Conservation (phyloP, 2,113 vertebrate species). For the Aramus guarauna region DNA sequence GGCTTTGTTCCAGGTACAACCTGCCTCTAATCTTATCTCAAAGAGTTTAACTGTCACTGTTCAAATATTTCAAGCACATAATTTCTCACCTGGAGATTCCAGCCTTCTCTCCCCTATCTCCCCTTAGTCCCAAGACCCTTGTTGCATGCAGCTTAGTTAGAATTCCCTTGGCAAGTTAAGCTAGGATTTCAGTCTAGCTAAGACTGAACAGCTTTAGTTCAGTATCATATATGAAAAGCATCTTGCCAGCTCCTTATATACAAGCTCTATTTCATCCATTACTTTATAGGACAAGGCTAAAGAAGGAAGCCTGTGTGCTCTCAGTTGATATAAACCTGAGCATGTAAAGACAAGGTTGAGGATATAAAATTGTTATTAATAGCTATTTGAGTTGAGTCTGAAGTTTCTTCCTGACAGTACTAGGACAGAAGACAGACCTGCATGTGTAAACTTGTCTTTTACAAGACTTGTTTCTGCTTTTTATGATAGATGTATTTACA, state of each 20-base stretch:
- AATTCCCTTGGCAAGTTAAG: background rate
- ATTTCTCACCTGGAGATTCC: background rate
- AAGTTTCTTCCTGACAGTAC: background rate
- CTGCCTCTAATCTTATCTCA: background rate
- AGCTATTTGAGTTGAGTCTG: background rate
- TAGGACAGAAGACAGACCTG: background rate
- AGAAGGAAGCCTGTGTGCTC: background rate
- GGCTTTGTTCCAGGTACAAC: background rate
- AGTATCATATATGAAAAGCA: background rate
- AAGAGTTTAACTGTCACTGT: background rate
- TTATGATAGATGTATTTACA: background rate
- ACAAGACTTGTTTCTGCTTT: background rate
- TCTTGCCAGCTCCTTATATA: background rate
- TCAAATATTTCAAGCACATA: background rate
- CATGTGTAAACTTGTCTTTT: background rate
- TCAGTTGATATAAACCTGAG: background rate
- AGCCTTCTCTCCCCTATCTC: background rate
- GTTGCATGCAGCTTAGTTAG: background rate
- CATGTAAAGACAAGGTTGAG: background rate
- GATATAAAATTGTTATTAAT: background rate
- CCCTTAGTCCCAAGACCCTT: background rate
- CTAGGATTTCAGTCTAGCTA: background rate
- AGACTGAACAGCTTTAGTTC: background rate
- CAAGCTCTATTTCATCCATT: background rate
- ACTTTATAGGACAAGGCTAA: background rate